Evolutionary conservation across 2,797 vertebrate genomes (phyloP), one percentile per base, ranked within the genome.

Genomic region (Rhabdomys pumilio): DNA sequence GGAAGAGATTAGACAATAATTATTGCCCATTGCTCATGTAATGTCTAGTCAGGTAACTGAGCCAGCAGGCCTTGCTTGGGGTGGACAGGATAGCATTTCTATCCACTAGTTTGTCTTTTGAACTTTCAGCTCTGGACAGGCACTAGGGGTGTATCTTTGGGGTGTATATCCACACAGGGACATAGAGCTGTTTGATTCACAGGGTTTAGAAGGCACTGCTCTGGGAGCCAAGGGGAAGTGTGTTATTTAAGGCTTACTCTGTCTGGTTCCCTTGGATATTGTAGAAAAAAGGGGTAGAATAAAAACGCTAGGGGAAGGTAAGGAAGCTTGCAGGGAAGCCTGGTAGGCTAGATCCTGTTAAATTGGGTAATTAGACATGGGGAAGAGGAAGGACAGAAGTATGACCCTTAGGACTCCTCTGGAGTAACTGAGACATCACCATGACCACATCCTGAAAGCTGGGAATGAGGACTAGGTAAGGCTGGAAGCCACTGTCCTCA

Each of bases 1-100:
- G 81, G 84, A 97, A 96, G 94, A 96, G 93, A 97, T 95, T 97
- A 96, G 93, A 79, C 6, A 93, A 81, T 4, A 93, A 88, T 96
- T 97, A 96, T 34, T 93, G 95, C 93, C 94, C 91, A 86, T 96
- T 95, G 89, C 92, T 96, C 4, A 1, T 89, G 69, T 91, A 85
- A 91, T 96, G 34, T 93, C 86, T 92, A 94, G 92, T 82, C 84
- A 91, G 84, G 94, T 88, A 88, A 47, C 0, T 0, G 80, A 88
- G 72, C 69, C 69, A 72, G 55, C 57, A 65, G 73, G 83, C 67
- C 53, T 1, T 4, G 67, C 44, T 38, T 29, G 11, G 38, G 34
- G 55, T 73, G 79, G 75, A 67, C 26, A n/a, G 47, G 82, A 17
- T 4, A 41, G 63, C 3, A 0, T 26, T 67, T 29, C 8, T 12